Conservation (phyloP, 2,113 vertebrate genomes). For the Myanophis thanlyinensis region DNA sequence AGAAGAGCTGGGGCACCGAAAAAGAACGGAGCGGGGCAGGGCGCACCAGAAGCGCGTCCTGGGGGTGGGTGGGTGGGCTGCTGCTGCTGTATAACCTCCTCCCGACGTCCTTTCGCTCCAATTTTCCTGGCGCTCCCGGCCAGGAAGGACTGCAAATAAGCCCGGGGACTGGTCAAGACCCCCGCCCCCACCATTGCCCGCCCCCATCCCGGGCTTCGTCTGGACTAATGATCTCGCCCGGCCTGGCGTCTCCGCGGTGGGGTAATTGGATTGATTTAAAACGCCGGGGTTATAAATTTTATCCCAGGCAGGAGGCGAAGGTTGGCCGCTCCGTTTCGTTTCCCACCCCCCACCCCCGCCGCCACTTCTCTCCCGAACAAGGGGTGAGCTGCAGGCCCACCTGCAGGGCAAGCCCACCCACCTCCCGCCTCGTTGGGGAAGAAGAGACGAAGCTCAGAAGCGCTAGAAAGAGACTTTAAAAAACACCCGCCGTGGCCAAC, state of each 20-base stretch:
- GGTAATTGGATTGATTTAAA: neutral
- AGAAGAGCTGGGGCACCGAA: neutral
- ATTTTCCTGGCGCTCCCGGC: neutral
- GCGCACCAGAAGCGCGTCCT: too few relatives aligned
- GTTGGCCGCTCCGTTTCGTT: neutral
- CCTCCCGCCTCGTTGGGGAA: too few relatives aligned
- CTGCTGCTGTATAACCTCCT: neutral
- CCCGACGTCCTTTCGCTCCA: neutral
- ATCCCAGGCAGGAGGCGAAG: neutral
- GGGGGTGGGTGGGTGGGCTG: too few relatives aligned
- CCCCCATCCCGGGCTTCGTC: neutral
- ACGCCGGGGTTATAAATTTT: neutral
- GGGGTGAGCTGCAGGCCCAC: neutral
- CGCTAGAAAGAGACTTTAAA: neutral
- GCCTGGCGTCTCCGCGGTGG: neutral
- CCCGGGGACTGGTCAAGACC: neutral
- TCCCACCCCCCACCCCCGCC: too few relatives aligned
- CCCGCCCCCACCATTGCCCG: neutral
- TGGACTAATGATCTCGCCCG: neutral
- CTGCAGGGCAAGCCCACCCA: neutral
- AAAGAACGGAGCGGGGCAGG: too few relatives aligned
- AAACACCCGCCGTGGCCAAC: neutral
- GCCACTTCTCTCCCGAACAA: neutral
- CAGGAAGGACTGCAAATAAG: neutral
- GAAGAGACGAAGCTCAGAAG: neutral